These are phyloP conservation scores for Schizothorax lantsangensis DNA, from an alignment of 2,797 vertebrate species.

Conservation along the genomic window DNA sequence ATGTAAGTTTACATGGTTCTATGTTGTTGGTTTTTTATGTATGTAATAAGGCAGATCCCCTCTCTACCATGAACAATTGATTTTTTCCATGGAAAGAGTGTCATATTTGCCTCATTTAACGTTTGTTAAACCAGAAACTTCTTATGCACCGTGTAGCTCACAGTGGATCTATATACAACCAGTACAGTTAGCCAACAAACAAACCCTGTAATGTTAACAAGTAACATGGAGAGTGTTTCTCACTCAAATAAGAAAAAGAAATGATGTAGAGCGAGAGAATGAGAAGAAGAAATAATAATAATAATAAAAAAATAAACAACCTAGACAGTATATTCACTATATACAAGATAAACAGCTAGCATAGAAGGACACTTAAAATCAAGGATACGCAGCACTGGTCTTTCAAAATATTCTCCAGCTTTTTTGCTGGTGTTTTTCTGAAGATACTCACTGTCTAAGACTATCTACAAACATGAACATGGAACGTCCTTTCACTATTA, in stretches of 20 bases:
- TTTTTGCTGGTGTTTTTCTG: slow-evolving; percentile 73
- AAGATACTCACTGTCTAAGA: slow-evolving; percentile 73
- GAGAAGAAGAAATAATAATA: slow-evolving; percentile 37
- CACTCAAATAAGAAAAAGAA: slow-evolving; percentile 63
- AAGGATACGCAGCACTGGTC: slow-evolving; percentile 78
- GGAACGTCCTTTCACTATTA: slow-evolving; percentile 68
- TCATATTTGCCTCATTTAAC: slow-evolving; percentile 75
- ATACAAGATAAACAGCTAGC: slow-evolving; percentile 81
- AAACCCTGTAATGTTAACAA: slow-evolving; percentile 73
- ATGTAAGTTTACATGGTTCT: not conserved
- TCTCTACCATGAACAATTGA: slow-evolving; percentile 71
- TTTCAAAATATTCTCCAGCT: slow-evolving; percentile 76
- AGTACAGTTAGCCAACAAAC: slow-evolving; percentile 71
- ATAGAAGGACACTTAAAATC: slow-evolving; percentile 84
- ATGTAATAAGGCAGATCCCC: slow-evolving; percentile 72
- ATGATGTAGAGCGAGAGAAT: not conserved
- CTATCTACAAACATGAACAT: slow-evolving; percentile 80
- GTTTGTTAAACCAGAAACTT: slow-evolving; percentile 62
- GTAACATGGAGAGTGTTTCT: slow-evolving; percentile 69
- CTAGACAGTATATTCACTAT: slow-evolving; percentile 77
- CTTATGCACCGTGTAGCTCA: slow-evolving; percentile 66
- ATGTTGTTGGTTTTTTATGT: not conserved
- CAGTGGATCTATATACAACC: slow-evolving; percentile 76
- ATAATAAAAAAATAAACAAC: slow-evolving; percentile 56
- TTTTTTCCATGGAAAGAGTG: slow-evolving; percentile 74